phyloP scores from a whole-genome alignment of 2,113 vertebrate genomes.

The Amia ocellicauda region DNA sequence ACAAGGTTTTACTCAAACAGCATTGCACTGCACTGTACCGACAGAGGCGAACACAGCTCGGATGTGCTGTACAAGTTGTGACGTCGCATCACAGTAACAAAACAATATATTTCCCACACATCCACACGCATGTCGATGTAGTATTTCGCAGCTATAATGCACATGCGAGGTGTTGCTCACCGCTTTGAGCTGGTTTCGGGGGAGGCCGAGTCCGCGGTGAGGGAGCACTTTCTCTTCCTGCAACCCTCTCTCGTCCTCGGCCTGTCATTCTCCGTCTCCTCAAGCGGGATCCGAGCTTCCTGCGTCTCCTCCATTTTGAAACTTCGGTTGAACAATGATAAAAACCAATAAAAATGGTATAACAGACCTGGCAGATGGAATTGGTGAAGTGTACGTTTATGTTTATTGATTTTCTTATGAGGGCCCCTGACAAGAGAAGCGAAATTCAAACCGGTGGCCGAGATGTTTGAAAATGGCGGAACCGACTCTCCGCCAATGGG shows the following conservation, averaged over 20 bases:
- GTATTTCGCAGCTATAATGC: no score
- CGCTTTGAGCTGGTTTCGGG: constrained; percentile 31
- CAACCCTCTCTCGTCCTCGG: constrained; percentile 29
- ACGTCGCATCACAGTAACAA: no score
- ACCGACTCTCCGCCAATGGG: constrained; percentile 49
- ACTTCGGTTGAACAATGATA: not conserved
- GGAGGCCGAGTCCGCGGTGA: constrained; percentile 26
- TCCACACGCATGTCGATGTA: no score
- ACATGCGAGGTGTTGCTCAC: constrained; percentile 38
- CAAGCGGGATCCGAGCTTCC: constrained; percentile 6
- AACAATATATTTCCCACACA: no score
- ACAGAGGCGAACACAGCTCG: no score
- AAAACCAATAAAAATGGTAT: not conserved
- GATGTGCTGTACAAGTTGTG: no score
- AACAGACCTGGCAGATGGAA: not conserved
- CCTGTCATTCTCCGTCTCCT: constrained; percentile 15
- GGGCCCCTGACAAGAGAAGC: constrained; percentile 5
- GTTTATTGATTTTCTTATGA: constrained; percentile 9
- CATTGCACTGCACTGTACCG: no score
- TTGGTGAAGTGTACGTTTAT: not conserved
- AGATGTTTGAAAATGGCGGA: constrained; percentile 63
- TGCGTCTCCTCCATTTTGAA: constrained; percentile 45
- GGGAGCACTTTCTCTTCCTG: constrained; percentile 36
- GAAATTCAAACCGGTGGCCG: constrained; percentile 19
- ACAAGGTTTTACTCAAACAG: no score